Evolutionary conservation across 2,888 invertebrate species (phyloP), one percentile per base, ranked within the genome.

Genomic region (Pseudanteris insignis): DNA sequence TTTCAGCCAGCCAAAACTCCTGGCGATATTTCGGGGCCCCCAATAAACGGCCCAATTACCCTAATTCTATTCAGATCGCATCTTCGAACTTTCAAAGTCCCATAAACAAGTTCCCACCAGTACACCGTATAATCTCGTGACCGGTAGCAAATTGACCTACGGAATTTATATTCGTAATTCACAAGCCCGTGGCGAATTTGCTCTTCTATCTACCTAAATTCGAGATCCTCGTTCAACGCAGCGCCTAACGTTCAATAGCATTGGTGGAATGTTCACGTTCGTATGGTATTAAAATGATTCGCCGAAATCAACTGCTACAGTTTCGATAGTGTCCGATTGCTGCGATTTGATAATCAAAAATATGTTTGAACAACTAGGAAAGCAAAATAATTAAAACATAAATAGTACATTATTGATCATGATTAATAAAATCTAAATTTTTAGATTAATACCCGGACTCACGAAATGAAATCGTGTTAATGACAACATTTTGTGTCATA

Each of bases 31-130:
- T 34, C 34, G 24, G 29, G 40, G 55, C 55, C 41, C 41, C 55
- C 55, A 41, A 47, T 55, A 33, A 41, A 47, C 33, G 33, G 32
- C 9, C 30, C 36, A 36, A 55, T 47, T 29, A 41, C 47, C 40
- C 36, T 47, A 41, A 41, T 55, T 54, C 32, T 38, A 40, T 44
- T 54, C 38, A 54, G 40, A 51, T 37, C 36, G 38, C 40, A 55
- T 47, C 32, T 55, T 13, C 5, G 38, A 24, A 46, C 28, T 37
- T 54, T 32, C 33, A 53, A 46, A 54, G 14, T 46, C 21, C 26
- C 43, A 32, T 53, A 44, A 53, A 53, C 37, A 25, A 15, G 38
- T 38, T 44, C 37, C 36, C n/a, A 44, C 38, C 46, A 46, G 21
- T 28, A 33, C 10, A 10, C 26, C 26, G 18, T 54, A 12, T 46